phyloP scores from a whole-genome alignment of 1,140 invertebrate species.

The Ceratosolen fusciceps region DNA sequence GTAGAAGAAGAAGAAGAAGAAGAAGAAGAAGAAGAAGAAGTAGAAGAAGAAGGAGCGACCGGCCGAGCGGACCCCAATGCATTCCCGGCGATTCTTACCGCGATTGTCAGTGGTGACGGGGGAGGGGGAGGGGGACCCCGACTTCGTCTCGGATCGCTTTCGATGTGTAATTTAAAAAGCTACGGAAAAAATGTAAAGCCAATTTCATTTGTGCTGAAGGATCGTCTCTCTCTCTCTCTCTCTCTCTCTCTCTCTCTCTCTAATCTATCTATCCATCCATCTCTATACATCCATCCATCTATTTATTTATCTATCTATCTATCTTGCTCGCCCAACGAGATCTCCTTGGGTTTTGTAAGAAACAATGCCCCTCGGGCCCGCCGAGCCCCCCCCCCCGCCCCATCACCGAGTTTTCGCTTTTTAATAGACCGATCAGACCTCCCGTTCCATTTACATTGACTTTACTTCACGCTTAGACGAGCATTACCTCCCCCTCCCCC shows the following conservation, averaged over 20 bases:
- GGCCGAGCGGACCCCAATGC: not conserved
- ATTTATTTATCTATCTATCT: no score
- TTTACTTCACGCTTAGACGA: not conserved
- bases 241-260: no score
- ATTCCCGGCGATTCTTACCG: constrained; percentile 8
- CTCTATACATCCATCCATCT: no score
- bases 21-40: not conserved
- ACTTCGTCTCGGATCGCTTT: constrained; percentile 2
- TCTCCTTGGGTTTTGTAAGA: not conserved
- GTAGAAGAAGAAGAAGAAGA: constrained; percentile 7
- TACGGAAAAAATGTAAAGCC: constrained; percentile 23
- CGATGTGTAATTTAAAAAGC: constrained; percentile 24
- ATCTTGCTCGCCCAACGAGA: no score
- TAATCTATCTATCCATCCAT: no score
- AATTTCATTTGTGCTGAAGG: constrained; percentile 25
- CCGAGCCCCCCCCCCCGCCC: no score
- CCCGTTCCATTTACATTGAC: not conserved
- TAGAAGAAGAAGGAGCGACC: not conserved
- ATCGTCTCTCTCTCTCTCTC: not conserved
- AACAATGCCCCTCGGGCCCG: not conserved
- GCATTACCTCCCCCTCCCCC: not conserved
- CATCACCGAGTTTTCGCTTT: not conserved
- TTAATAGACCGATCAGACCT: not conserved
- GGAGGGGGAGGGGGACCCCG: no score
- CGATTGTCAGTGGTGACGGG: no score